Evolutionary conservation across 2,113 vertebrate species (phyloP).

Genomic region (Thunnus thynnus): DNA sequence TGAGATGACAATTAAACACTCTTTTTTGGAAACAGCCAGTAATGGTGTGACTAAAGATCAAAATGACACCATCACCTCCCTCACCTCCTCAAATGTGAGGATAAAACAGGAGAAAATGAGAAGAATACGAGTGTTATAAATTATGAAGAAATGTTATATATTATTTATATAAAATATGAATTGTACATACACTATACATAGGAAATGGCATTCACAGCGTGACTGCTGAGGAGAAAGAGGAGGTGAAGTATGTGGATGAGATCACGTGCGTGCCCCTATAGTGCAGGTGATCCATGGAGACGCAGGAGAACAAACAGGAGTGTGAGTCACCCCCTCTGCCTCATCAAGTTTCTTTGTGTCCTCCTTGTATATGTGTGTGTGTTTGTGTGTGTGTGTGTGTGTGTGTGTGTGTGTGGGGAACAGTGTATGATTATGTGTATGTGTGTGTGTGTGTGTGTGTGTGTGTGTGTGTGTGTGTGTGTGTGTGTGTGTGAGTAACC

Average conservation of each 20-base stretch:
- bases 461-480: constrained; percentile 9
- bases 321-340: constrained; percentile 76
- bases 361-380: constrained; percentile 3
- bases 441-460: constrained; percentile 14
- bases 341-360: constrained; percentile 70
- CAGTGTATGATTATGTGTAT: constrained; percentile 6
- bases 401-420: constrained; percentile 27
- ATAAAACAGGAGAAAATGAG: neutral
- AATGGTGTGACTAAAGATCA: constrained; percentile 8
- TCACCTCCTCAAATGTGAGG: neutral
- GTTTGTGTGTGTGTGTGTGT: neutral
- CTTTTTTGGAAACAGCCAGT: neutral
- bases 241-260: constrained; percentile 48
- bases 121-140: neutral
- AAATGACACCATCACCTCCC: neutral
- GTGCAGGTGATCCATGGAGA: constrained; percentile 77
- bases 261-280: constrained; percentile 66
- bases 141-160: neutral
- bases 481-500: constrained; percentile 43
- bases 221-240: constrained; percentile 33
- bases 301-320: constrained; percentile 68
- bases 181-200: constrained; percentile 8
- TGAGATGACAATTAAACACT: constrained; percentile 14
- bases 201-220: constrained; percentile 25
- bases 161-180: constrained; percentile 22